Base-by-base conservation (phyloP, 1,140 invertebrate genomes). In the Physella acuta region DNA sequence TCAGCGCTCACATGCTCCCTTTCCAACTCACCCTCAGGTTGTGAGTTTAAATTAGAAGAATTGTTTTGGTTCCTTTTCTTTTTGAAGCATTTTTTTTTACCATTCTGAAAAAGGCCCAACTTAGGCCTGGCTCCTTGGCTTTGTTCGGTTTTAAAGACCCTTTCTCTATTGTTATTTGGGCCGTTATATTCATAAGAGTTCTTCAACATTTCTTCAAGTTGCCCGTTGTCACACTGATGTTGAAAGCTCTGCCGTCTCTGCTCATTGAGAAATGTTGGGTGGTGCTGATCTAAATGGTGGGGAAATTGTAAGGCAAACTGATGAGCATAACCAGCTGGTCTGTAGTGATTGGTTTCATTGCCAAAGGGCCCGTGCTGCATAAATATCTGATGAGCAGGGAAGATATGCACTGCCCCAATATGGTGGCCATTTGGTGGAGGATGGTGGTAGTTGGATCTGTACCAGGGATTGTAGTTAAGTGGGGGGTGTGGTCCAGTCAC, bases 281-380 rank as follows among this genome's bases (percentile, higher is more conserved):
- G 20, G 33, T 30, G 49, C 5, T 61, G 59, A 1, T 61, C 59
- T 17, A 33, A 44, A 51, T 26, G 8, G 4, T 51, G 62, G 16
- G 44, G 49, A 52, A 51, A 33, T 5, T 26, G 8, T 28, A 64
- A 24, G 26, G 26, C 20, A 24, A 56, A 56, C 11, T 56, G 53
- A 39, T 28, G 31, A 39, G 52, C 51, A 30, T 52, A 66, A 33
- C 33, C 30, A 26, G 30, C 30, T 20, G 74, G 72, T 56, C 74
- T 72, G 53, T 68, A 73, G 30, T 73, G 73, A 26, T 75, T 70
- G 20, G 71, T 56, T 49, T 67, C 52, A 33, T 56, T 14, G 34
- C 72, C 63, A 66, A 63, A 62, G 20, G 69, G 51, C 26, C 62
- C 26, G 36, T 65, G 33, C 60, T 73, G 65, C 65, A 69, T 37